Evolutionary conservation across 2,797 vertebrate species (phyloP), one percentile per base, ranked within the genome.

Genomic region (Falco rusticolus): DNA sequence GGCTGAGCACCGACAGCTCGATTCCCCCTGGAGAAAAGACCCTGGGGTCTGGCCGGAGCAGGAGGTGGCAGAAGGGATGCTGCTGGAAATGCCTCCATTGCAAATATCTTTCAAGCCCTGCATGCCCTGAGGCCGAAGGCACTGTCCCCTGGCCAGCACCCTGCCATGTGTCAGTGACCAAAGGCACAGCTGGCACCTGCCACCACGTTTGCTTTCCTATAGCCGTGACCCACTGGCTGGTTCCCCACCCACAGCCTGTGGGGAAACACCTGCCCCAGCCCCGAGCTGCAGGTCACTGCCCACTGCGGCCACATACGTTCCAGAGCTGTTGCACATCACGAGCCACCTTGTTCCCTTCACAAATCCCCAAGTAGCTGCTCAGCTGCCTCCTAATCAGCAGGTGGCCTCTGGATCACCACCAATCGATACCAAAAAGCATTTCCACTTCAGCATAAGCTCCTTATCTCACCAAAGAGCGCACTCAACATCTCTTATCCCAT

Each of bases 141-240:
- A 4, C 12, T 6, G 2, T 22, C 5, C 60, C 51, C 16, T 2
- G 0, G 12, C 5, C 41, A 64, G 77, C 25, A 7, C 43, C 41
- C 4, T 0, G 1, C 4, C 69, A 11, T 60, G 16, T 2, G 1
- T 1, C 0, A 2, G 11, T 24, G 53, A 29, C 64, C 57, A 64
- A 45, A 74, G 68, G 37, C 47, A 53, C 47, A 4, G 6, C 18
- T 21, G 72, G n/a, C 5, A 34, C 9, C 56, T 66, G 26, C 15
- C 77, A 24, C 4, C 43, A 37, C 39, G 0, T 26, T 26, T 8
- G 9, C 54, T 39, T 22, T 56, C 22, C 59, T 8, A 0, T 6
- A n/a, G 20, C 79, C 4, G 1, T 6, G 24, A 10, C 21, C 17
- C 53, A 0, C 6, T 5, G 29, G 5, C 45, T 41, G 15, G 7